A percentile compares a stretch with the other conserved stretches of the same genome.
These are phyloP conservation scores for Onychostoma macrolepis DNA, from an alignment of 2,113 vertebrate species.

Conservation along the genomic window DNA sequence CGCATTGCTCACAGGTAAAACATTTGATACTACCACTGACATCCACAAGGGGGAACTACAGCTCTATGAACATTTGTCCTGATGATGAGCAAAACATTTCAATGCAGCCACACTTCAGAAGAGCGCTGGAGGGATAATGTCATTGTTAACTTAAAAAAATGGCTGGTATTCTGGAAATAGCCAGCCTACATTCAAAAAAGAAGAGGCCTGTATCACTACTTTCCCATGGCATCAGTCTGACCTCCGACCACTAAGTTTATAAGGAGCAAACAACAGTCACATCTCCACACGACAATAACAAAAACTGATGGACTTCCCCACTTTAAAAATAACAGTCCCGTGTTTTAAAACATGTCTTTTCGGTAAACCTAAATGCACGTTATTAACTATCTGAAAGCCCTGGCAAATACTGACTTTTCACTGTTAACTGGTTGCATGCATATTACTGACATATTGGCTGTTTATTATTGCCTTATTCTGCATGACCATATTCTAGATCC, in stretches of 20 bases:
- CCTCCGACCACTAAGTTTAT: conserved; percentile 56
- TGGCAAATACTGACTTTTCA: background rate
- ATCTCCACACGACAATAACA: conserved; percentile 25
- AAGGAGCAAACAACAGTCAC: conserved; percentile 40
- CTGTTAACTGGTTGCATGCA: no score
- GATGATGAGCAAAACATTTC: conserved; percentile 41
- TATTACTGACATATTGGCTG: no score
- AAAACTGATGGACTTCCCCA: background rate
- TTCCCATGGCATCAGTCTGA: conserved; percentile 77
- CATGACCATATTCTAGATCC: no score
- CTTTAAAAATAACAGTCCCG: conserved; percentile 12
- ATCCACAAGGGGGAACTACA: conserved; percentile 67
- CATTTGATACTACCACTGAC: background rate
- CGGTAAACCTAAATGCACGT: background rate
- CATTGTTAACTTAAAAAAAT: conserved; percentile 68
- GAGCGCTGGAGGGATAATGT: conserved; percentile 67
- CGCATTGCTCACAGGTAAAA: background rate
- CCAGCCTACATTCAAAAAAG: conserved; percentile 65
- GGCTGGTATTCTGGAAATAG: conserved; percentile 73
- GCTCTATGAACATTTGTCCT: conserved; percentile 50
- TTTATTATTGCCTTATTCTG: no score
- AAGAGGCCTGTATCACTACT: conserved; percentile 60
- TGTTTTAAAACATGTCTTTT: background rate
- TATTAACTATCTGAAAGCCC: background rate
- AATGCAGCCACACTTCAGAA: conserved; percentile 42